These are phyloP conservation scores for Pseudomyrmex concolor DNA, from an alignment of 1,140 invertebrate genomes.

Conservation along the genomic window DNA sequence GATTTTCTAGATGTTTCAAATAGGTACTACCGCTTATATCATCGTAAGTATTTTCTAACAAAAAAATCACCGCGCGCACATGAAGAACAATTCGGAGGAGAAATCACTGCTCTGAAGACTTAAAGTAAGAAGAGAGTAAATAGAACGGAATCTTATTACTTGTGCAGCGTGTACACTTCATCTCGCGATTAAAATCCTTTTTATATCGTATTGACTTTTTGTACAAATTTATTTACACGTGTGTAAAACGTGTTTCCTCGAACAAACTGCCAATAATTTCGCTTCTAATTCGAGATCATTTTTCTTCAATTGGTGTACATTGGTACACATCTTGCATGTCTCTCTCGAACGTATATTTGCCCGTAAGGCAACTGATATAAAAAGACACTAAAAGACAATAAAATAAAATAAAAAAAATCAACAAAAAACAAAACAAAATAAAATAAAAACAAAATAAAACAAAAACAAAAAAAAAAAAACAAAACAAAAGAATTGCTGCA, in stretches of 20 bases:
- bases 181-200: neutral
- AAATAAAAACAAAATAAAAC: neutral
- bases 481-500: constrained; percentile 8
- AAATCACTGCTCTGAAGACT: too few species aligned
- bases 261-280: constrained; percentile 10
- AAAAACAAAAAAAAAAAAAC: too few species aligned
- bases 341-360: neutral
- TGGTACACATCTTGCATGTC: constrained; percentile 23
- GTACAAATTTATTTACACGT: constrained; percentile 27
- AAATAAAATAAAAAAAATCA: neutral
- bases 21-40: too few species aligned
- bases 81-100: too few species aligned
- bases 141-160: too few species aligned
- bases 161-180: neutral
- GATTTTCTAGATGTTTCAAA: too few species aligned
- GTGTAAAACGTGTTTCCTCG: neutral
- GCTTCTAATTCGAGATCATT: neutral
- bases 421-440: neutral
- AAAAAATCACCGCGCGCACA: too few species aligned
- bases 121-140: too few species aligned
- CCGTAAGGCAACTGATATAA: neutral
- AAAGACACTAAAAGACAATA: constrained; percentile 2
- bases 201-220: neutral
- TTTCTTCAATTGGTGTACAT: neutral
- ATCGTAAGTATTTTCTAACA: too few species aligned